A percentile compares a stretch with the other conserved stretches of the same genome.
These are phyloP conservation scores for Eublepharis macularius DNA, from an alignment of 2,113 vertebrate genomes.

Conservation along the genomic window DNA sequence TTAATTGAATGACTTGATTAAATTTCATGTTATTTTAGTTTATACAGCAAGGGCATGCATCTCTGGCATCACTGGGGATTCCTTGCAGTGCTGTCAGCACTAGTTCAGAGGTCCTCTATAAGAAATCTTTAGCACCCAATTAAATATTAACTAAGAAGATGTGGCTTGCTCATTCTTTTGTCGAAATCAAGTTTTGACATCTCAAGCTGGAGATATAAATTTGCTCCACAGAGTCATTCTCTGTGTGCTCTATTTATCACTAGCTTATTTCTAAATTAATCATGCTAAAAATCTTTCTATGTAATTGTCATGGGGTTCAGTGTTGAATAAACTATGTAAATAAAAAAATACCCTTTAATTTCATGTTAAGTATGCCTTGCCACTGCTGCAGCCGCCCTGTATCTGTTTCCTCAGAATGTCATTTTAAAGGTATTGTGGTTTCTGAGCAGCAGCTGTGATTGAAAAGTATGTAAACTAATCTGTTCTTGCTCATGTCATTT, in stretches of 20 bases:
- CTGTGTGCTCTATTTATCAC: constrained; percentile 62
- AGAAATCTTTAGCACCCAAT: constrained; percentile 72
- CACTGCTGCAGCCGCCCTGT: constrained; percentile 51
- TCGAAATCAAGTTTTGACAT: constrained; percentile 69
- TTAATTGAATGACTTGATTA: constrained; percentile 80
- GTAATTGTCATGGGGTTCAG: constrained; percentile 61
- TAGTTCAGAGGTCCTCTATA: constrained; percentile 65
- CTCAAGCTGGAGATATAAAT: constrained; percentile 60
- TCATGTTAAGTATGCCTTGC: constrained; percentile 49
- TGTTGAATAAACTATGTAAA: constrained; percentile 44
- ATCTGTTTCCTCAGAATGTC: constrained; percentile 76
- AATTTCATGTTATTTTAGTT: constrained; percentile 77
- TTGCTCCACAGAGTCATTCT: constrained; percentile 51
- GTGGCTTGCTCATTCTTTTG: constrained; percentile 56
- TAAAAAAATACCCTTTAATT: constrained; percentile 70
- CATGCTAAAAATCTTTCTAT: constrained; percentile 54
- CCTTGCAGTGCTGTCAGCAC: constrained; percentile 55
- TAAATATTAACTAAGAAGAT: constrained; percentile 73
- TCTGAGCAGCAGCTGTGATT: constrained; percentile 81
- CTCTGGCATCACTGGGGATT: constrained; percentile 60
- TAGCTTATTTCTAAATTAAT: constrained; percentile 69
- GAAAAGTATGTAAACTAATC: constrained; percentile 85
- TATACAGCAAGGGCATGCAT: constrained; percentile 66
- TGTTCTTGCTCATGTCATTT: constrained; percentile 82
- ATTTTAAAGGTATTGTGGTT: constrained; percentile 83